Evolutionary conservation across 2,797 vertebrate species (phyloP).

Genomic region (Neosilurus mollespiculum): DNA sequence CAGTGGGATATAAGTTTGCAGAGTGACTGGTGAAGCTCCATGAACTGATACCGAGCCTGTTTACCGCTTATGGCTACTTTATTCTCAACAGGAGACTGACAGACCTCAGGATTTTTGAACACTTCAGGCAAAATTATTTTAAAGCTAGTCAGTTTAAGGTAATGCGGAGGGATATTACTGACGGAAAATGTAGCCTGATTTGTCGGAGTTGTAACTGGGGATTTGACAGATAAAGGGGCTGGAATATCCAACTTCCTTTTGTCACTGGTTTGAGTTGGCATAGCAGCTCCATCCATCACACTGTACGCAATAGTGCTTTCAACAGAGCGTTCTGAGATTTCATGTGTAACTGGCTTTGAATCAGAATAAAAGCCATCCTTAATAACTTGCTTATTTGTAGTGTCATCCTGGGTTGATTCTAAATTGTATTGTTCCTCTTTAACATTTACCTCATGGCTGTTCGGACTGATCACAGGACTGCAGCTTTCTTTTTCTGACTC

Average conservation of each 20-base stretch:
- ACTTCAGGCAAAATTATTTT: slow-evolving; percentile 64
- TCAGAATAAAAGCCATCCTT: slow-evolving; percentile 66
- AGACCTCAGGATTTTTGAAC: slow-evolving; percentile 47
- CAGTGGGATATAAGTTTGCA: slow-evolving; percentile 74
- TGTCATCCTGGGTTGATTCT: slow-evolving; percentile 51
- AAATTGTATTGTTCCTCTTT: slow-evolving; percentile 62
- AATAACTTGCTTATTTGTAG: slow-evolving; percentile 68
- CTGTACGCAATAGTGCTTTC: slow-evolving; percentile 38
- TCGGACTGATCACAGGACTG: slow-evolving; percentile 29
- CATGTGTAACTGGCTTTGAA: slow-evolving; percentile 43
- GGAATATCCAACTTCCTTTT: slow-evolving; percentile 32
- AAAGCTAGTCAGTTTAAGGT: slow-evolving; percentile 68
- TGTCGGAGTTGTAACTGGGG: slow-evolving; percentile 23
- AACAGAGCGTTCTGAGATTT: slow-evolving; percentile 35
- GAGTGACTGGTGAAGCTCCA: slow-evolving; percentile 79
- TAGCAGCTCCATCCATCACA: slow-evolving; percentile 17
- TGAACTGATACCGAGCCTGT: slow-evolving; percentile 72
- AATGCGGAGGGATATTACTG: slow-evolving; percentile 67
- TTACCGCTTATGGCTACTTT: background rate
- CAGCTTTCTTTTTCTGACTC: slow-evolving; percentile 36
- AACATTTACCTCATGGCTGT: slow-evolving; percentile 28
- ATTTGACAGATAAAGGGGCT: slow-evolving; percentile 28
- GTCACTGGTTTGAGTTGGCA: slow-evolving; percentile 25
- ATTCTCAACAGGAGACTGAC: slow-evolving; percentile 5
- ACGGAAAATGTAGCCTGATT: slow-evolving; percentile 53